phyloP scores from a whole-genome alignment of 2,888 invertebrate genomes.

The Aphelenchoides bicaudatus region DNA sequence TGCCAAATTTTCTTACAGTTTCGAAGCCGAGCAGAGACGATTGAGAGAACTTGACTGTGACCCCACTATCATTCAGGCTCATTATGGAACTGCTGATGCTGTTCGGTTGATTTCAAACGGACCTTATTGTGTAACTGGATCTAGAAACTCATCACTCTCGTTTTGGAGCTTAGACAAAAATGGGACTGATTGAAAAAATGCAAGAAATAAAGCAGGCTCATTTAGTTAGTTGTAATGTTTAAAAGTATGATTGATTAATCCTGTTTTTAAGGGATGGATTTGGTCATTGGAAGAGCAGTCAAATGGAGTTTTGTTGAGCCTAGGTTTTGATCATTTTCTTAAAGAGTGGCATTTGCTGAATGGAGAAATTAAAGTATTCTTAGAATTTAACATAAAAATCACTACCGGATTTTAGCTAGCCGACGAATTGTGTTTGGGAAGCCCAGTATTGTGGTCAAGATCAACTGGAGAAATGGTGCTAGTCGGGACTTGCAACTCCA shows the following conservation, averaged over 20 bases:
- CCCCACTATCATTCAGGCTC: not conserved
- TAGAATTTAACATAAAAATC: too few species aligned
- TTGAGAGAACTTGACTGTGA: not conserved
- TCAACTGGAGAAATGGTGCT: not conserved
- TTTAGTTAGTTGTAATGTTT: not conserved
- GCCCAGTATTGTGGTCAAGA: conserved; percentile 7
- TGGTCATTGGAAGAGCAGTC: not conserved
- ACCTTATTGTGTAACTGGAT: not conserved
- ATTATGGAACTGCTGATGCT: not conserved
- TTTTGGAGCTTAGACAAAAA: not conserved
- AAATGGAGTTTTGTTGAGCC: not conserved
- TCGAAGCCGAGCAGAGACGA: too few species aligned
- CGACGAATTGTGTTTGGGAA: not conserved
- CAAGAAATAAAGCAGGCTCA: conserved; percentile 6
- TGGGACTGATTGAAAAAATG: not conserved
- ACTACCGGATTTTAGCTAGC: too few species aligned
- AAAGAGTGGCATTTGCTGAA: not conserved
- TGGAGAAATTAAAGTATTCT: not conserved
- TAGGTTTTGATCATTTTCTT: conserved; percentile 9
- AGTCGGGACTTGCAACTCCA: not conserved
- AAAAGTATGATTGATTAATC: not conserved
- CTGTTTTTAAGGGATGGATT: not conserved
- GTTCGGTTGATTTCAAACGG: not conserved
- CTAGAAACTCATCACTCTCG: not conserved
- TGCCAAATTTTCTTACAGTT: too few species aligned